Evolutionary conservation across 2,888 invertebrate species (phyloP).

Genomic region (Aromia moschata): DNA sequence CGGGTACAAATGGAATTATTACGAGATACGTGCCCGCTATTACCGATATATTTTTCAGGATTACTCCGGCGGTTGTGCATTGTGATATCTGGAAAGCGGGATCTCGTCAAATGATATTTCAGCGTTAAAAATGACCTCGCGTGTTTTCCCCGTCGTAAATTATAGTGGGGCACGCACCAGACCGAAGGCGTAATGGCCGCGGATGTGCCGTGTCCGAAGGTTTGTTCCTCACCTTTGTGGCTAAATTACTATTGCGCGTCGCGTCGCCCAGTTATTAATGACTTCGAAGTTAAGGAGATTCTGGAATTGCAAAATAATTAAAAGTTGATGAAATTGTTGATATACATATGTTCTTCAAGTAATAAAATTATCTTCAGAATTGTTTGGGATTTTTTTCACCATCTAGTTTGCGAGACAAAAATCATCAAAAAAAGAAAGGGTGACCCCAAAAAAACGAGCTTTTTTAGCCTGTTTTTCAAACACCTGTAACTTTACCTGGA

Average conservation of each 20-base stretch:
- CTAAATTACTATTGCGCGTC: conserved; percentile 16
- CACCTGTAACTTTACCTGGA: too few species aligned
- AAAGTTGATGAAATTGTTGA: too few species aligned
- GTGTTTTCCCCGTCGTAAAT: conserved; percentile 38
- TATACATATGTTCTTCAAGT: too few species aligned
- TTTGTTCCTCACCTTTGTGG: conserved; percentile 19
- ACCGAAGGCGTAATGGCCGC: conserved; percentile 7
- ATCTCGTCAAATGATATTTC: conserved; percentile 46
- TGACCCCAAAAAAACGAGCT: too few species aligned
- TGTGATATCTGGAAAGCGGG: conserved; percentile 39
- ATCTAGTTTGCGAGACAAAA: too few species aligned
- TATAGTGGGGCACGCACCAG: conserved; percentile 31
- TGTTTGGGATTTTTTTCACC: too few species aligned
- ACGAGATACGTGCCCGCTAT: conserved; percentile 24
- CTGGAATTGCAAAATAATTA: too few species aligned
- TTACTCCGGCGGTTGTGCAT: conserved; percentile 31
- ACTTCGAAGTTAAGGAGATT: not conserved
- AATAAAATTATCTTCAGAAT: too few species aligned
- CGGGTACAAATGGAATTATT: conserved; percentile 21
- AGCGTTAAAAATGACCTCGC: conserved; percentile 44
- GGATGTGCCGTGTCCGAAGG: conserved; percentile 24
- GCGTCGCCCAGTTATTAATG: conserved; percentile 18
- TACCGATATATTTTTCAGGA: conserved; percentile 36
- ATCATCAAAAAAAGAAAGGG: too few species aligned
- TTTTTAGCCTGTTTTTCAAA: too few species aligned